Evolutionary conservation across 2,113 vertebrate genomes (phyloP).

Genomic region (Daboia siamensis): DNA sequence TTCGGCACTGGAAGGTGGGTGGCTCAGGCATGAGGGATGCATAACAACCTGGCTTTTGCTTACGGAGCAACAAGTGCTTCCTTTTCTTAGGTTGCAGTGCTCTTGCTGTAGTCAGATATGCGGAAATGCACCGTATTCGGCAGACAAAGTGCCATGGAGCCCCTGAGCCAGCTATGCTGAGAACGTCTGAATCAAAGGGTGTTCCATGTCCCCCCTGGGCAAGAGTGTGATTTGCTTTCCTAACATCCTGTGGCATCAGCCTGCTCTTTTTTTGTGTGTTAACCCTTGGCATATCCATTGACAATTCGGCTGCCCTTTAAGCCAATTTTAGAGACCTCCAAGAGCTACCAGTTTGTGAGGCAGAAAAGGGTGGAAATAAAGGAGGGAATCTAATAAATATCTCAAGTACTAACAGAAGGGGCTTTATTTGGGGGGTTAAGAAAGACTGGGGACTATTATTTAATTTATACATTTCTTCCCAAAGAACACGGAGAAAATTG

Average conservation of each 20-base stretch:
- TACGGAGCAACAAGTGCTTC: not conserved
- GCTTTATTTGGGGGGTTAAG: not conserved
- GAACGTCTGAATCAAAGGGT: not conserved
- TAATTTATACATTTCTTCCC: not conserved
- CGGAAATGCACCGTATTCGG: not conserved
- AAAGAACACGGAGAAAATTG: not conserved
- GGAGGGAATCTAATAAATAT: no score
- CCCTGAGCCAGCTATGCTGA: not conserved
- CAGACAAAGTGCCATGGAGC: not conserved
- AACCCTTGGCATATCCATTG: not conserved
- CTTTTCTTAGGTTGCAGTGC: not conserved
- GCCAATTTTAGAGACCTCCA: not conserved
- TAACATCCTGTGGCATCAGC: not conserved
- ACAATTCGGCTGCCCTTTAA: not conserved
- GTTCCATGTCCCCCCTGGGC: not conserved
- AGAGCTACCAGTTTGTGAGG: not conserved
- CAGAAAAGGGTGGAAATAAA: not conserved
- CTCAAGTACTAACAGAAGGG: not conserved
- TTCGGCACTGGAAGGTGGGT: not conserved
- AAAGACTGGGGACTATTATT: not conserved
- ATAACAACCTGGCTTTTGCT: conserved; percentile 4
- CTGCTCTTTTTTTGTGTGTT: not conserved
- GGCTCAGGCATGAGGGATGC: not conserved
- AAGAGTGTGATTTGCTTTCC: not conserved
- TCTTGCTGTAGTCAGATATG: not conserved